Evolutionary conservation across 2,797 vertebrate genomes (phyloP).

Genomic region (Ambastaia sidthimunki): DNA sequence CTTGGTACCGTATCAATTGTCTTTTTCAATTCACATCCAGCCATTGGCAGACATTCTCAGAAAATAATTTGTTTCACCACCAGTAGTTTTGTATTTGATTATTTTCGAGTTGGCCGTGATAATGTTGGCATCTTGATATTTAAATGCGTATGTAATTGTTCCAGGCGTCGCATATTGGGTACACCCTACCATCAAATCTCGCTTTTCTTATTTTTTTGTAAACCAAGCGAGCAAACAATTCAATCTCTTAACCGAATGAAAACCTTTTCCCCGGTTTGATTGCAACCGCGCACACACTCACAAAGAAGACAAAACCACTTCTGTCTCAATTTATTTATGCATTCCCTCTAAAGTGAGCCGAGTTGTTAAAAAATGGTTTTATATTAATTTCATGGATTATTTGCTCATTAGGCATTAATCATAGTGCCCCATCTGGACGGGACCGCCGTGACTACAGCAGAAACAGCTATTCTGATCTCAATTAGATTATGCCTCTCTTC

Average conservation of each 20-base stretch:
- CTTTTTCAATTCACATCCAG: slow-evolving; percentile 18
- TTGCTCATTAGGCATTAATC: slow-evolving; percentile 99
- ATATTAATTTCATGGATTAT: slow-evolving; percentile 96
- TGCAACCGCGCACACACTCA: slow-evolving; percentile 37
- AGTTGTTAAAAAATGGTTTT: slow-evolving; percentile 88
- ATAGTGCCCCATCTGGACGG: slow-evolving; percentile 82
- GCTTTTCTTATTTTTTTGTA: slow-evolving; percentile 60
- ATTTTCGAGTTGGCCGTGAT: slow-evolving; percentile 45
- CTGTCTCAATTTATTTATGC: slow-evolving; percentile 72
- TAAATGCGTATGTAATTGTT: slow-evolving; percentile 53
- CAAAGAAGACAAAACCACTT: slow-evolving; percentile 63
- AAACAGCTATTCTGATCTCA: slow-evolving; percentile 98
- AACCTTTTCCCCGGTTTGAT: slow-evolving; percentile 43
- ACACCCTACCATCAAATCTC: slow-evolving; percentile 39
- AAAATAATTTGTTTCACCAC: slow-evolving; percentile 39
- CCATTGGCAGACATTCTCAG: slow-evolving; percentile 33
- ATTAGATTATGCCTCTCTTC: slow-evolving; percentile 98
- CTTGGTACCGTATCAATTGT: slow-evolving; percentile 12
- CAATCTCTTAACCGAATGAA: slow-evolving; percentile 63
- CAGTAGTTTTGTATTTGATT: slow-evolving; percentile 29
- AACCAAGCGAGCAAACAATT: slow-evolving; percentile 63
- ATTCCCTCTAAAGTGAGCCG: slow-evolving; percentile 77
- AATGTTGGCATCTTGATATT: slow-evolving; percentile 46
- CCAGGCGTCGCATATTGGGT: slow-evolving; percentile 29
- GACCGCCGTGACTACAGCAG: slow-evolving; percentile 85